Evolutionary conservation across 2,888 invertebrate genomes (phyloP).

Genomic region (Platypus cylindrus): DNA sequence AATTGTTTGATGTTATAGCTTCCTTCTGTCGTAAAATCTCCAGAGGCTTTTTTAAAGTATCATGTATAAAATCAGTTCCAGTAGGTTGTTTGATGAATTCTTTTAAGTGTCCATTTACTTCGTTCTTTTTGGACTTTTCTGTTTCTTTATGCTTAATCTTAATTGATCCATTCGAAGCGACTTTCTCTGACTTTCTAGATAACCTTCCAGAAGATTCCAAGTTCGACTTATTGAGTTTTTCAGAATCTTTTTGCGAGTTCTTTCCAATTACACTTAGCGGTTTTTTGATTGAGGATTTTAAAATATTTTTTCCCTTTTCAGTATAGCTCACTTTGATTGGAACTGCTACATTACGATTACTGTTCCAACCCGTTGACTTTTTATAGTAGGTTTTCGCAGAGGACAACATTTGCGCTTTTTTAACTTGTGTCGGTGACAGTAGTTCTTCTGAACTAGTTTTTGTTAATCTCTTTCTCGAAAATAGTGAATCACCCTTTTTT

Average conservation of each 20-base stretch:
- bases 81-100: slow-evolving; percentile 18
- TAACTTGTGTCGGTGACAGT: slow-evolving; percentile 46
- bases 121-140: slow-evolving; percentile 30
- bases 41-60: too few species aligned
- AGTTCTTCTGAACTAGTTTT: slow-evolving; percentile 39
- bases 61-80: slow-evolving; percentile 25
- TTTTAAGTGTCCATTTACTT: slow-evolving; percentile 23
- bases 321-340: slow-evolving; percentile 34
- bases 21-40: slow-evolving; percentile 46
- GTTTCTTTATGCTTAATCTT: slow-evolving; percentile 21
- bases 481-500: slow-evolving; percentile 35
- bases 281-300: slow-evolving; percentile 17
- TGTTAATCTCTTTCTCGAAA: slow-evolving; percentile 24
- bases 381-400: slow-evolving; percentile 20
- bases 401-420: slow-evolving; percentile 34
- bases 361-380: too few species aligned
- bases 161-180: slow-evolving; percentile 2
- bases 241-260: slow-evolving; percentile 11
- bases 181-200: slow-evolving; percentile 12
- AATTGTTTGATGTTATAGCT: slow-evolving; percentile 47
- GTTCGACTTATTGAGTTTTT: slow-evolving; percentile 20
- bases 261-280: slow-evolving; percentile 17
- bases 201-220: slow-evolving; percentile 23
- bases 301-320: slow-evolving; percentile 26
- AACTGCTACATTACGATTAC: slow-evolving; percentile 23